Percentiles rank a stretch among this genome's conserved stretches.
Conservation (phyloP, 2,113 vertebrate species). For the Chionis minor region DNA sequence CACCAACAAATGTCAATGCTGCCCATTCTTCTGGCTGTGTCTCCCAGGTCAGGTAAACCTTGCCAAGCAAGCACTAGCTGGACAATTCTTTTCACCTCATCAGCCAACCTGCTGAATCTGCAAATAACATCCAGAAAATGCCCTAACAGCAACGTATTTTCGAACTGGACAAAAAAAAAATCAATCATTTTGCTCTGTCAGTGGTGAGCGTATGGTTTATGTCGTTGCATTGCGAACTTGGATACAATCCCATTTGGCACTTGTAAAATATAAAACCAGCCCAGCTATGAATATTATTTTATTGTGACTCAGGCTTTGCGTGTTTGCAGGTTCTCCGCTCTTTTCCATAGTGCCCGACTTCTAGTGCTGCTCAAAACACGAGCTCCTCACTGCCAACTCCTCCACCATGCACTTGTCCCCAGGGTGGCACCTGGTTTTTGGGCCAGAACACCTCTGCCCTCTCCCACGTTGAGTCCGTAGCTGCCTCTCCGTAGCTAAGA, state of each 20-base stretch:
- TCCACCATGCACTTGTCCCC: background rate
- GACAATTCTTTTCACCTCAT: conserved; percentile 17
- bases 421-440: background rate
- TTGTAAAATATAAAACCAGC: background rate
- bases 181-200: background rate
- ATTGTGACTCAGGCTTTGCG: background rate
- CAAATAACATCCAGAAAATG: conserved; percentile 27
- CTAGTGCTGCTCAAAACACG: rapidly evolving
- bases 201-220: background rate
- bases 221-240: background rate
- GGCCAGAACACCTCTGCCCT: background rate
- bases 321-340: background rate
- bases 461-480: background rate
- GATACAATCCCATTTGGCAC: background rate
- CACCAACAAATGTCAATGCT: background rate
- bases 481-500: background rate
- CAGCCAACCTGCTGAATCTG: conserved; percentile 27
- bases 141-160: background rate
- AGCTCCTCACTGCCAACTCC: background rate
- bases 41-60: background rate
- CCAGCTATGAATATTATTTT: background rate
- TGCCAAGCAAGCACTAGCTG: background rate
- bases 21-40: background rate
- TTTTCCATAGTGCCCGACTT: background rate
- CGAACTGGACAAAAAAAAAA: background rate